Conservation (phyloP, 2,797 vertebrate species). For the Knipowitschia caucasica region DNA sequence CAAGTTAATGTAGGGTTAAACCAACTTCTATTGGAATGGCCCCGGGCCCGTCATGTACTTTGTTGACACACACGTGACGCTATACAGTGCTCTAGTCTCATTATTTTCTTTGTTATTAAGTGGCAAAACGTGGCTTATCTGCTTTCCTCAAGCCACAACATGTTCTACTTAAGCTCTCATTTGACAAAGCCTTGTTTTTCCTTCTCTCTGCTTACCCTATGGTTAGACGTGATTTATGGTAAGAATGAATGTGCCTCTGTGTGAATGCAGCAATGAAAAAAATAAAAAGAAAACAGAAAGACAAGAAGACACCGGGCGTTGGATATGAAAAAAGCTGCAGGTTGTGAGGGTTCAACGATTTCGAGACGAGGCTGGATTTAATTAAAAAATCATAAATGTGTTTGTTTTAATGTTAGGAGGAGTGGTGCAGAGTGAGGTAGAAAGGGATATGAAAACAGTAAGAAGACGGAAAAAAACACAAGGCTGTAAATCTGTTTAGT, state of each 20-base stretch:
- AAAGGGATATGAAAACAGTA: no score
- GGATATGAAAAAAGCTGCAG: constrained; percentile 1
- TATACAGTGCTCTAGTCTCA: neutral
- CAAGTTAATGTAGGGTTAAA: neutral
- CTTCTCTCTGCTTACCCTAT: constrained; percentile 1
- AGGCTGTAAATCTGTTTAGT: no score
- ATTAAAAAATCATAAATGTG: no score
- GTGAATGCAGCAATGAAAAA: neutral
- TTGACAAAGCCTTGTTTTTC: constrained; percentile 24
- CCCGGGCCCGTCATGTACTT: neutral
- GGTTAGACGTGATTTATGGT: constrained; percentile 32
- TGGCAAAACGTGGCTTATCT: neutral
- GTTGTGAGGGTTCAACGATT: no score
- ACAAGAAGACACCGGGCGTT: neutral
- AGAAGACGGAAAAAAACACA: no score
- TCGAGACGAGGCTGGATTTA: no score
- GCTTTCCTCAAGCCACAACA: constrained; percentile 8
- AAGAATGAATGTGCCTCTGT: constrained; percentile 3
- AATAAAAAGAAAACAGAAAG: neutral
- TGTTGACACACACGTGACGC: neutral
- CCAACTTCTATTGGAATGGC: neutral
- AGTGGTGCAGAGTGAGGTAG: no score
- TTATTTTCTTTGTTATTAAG: constrained; percentile 6
- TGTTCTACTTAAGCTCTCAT: neutral
- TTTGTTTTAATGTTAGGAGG: no score